Percentiles rank a stretch among this genome's conserved stretches.
Evolutionary conservation across 2,888 invertebrate genomes (phyloP).

Genomic region (Branchipolynoe longqiensis): DNA sequence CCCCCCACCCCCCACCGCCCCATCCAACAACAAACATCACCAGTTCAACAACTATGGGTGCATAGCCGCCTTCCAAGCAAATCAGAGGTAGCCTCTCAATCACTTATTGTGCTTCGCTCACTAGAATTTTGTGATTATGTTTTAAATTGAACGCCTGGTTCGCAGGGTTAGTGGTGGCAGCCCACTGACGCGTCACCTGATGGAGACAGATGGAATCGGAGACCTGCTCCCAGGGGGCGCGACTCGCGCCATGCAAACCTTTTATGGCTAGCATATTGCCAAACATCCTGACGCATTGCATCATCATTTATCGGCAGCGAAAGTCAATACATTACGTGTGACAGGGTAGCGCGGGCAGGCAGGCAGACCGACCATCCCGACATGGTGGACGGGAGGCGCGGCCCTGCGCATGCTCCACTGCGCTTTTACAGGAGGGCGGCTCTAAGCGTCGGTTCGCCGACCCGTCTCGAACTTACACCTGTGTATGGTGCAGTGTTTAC

Average conservation of each 20-base stretch:
- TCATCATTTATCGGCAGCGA: neutral
- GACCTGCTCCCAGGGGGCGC: neutral
- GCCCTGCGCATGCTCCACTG: no score
- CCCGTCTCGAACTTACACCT: no score
- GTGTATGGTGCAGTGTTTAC: no score
- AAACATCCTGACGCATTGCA: conserved; percentile 45
- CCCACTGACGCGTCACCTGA: conserved; percentile 27
- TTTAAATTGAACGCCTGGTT: conserved; percentile 35
- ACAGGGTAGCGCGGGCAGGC: neutral
- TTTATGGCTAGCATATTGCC: conserved; percentile 41
- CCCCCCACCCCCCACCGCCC: neutral
- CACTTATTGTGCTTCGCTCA: no score
- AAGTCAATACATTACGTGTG: neutral
- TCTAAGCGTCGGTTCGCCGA: no score
- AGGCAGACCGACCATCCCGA: no score
- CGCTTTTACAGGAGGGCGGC: no score
- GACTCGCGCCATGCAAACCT: conserved; percentile 26
- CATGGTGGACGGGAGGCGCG: no score
- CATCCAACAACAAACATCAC: no score
- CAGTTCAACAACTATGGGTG: no score
- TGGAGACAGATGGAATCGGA: conserved; percentile 38
- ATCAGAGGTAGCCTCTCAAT: no score
- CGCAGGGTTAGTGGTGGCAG: conserved; percentile 39
- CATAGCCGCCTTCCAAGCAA: no score
- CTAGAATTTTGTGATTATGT: conserved; percentile 35